These are phyloP conservation scores for Heteromurus nitidus DNA, from an alignment of 2,888 invertebrate species.

Conservation along the genomic window DNA sequence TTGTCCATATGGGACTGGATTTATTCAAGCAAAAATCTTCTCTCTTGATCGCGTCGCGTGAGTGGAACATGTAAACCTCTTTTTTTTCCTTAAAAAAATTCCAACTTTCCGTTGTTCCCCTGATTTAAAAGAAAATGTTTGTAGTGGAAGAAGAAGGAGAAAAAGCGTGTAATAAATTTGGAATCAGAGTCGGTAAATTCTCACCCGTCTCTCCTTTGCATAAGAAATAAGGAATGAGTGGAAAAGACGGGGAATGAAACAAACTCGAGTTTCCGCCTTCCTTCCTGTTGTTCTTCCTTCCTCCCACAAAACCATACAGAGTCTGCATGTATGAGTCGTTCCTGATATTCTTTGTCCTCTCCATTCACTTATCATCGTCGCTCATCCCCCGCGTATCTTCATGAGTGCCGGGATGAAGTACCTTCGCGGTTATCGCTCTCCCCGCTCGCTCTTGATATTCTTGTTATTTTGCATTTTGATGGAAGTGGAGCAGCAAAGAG, in stretches of 20 bases:
- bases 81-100: too few species aligned
- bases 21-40: too few species aligned
- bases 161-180: constrained; percentile 31
- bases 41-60: too few species aligned
- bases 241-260: neutral
- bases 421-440: neutral
- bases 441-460: neutral
- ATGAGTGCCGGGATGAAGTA: neutral
- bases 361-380: neutral
- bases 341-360: neutral
- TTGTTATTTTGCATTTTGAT: too few species aligned
- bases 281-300: neutral
- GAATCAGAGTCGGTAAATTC: constrained; percentile 45
- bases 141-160: neutral
- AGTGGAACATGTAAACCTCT: too few species aligned
- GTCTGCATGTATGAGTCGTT: too few species aligned
- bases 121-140: neutral
- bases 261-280: neutral
- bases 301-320: too few species aligned
- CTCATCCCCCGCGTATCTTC: neutral
- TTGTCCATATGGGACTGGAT: constrained; percentile 6
- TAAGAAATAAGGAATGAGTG: neutral
- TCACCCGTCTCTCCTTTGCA: neutral
- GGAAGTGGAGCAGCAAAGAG: too few species aligned
- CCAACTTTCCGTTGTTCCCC: too few species aligned